Percentiles rank a stretch among this genome's conserved stretches.
Conservation (phyloP, 2,888 invertebrate species). For the Cecidostiba fungosa region DNA sequence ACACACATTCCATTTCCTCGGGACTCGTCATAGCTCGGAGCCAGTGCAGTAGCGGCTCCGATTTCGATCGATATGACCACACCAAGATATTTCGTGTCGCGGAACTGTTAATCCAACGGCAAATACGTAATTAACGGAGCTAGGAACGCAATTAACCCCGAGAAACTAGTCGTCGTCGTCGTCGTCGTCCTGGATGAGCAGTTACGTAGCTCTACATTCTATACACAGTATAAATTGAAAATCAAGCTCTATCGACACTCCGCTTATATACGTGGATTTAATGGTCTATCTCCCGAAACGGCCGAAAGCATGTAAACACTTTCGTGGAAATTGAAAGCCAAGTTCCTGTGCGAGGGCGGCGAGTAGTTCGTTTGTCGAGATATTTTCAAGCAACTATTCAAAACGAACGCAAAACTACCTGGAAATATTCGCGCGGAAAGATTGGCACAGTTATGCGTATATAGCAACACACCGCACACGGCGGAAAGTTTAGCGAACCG, state of each 20-base stretch:
- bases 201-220: not conserved
- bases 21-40: not conserved
- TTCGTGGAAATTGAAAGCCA: constrained; percentile 1
- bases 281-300: not conserved
- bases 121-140: constrained; percentile 45
- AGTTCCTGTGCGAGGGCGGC: not conserved
- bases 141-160: constrained; percentile 46
- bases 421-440: constrained; percentile 3
- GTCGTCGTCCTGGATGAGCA: not conserved
- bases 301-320: not conserved
- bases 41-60: not conserved
- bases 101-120: constrained; percentile 37
- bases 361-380: not conserved
- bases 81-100: constrained; percentile 18
- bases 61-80: constrained; percentile 51
- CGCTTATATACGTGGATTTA: not conserved
- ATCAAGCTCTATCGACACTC: not conserved
- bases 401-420: not conserved
- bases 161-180: not conserved
- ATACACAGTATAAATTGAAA: constrained; percentile 30
- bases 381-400: too few species aligned
- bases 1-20: constrained; percentile 51
- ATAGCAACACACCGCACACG: not conserved
- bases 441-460: not conserved
- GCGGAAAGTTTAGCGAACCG: not conserved